These are phyloP conservation scores for Sula dactylatra DNA, from an alignment of 2,113 vertebrate species.

Conservation along the genomic window DNA sequence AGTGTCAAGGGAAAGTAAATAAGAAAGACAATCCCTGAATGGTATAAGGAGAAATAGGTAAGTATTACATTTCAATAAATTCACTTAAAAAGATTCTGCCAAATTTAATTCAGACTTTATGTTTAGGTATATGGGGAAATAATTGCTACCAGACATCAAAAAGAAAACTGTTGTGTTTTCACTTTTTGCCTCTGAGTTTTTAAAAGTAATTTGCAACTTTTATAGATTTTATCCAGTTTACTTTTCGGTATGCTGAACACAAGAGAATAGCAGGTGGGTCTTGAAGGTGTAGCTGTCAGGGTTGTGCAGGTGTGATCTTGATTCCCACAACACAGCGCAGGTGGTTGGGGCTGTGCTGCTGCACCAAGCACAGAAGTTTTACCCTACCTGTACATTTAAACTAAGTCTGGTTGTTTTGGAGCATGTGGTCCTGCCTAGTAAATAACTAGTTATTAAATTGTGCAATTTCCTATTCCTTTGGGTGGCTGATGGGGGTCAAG, in stretches of 20 bases:
- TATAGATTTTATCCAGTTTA: not conserved
- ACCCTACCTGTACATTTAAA: rapidly evolving
- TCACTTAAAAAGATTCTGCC: not conserved
- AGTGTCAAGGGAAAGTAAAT: not conserved
- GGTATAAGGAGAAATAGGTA: not conserved
- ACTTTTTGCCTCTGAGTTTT: not conserved
- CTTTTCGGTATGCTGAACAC: not conserved
- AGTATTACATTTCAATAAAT: not conserved
- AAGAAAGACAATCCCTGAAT: not conserved
- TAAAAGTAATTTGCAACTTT: not conserved
- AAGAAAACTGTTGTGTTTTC: not conserved
- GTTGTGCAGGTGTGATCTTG: rapidly evolving
- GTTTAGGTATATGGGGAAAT: not conserved
- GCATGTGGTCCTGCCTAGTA: not conserved
- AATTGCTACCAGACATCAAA: not conserved
- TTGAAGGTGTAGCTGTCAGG: not conserved
- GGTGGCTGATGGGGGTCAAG: not conserved
- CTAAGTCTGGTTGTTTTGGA: not conserved
- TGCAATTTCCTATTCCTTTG: not conserved
- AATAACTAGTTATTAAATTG: not conserved
- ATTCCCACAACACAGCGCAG: rapidly evolving
- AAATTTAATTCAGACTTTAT: not conserved
- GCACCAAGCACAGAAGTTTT: rapidly evolving
- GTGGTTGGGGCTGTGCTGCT: not conserved
- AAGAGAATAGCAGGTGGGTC: not conserved